Base-by-base conservation (phyloP, 2,888 invertebrate genomes). In the Megastigmus dorsalis region DNA sequence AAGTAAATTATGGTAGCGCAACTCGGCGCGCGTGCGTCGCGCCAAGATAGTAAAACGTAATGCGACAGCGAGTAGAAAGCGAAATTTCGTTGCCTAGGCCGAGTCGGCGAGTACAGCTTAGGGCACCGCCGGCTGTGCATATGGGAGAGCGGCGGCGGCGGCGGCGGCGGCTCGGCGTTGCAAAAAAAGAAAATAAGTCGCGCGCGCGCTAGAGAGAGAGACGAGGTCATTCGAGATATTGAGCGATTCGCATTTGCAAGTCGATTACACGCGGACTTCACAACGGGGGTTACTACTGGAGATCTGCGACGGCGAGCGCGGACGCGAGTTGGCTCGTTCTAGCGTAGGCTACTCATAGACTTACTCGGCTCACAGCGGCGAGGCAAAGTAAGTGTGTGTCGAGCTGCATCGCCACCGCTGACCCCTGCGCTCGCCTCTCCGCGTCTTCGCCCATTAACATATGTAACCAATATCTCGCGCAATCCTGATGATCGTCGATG, bases 401-500 rank as follows among this genome's bases (percentile, higher is more conserved):
- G n/a, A n/a, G n/a, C n/a, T n/a, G n/a, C n/a, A n/a, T n/a, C n/a
- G n/a, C n/a, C 45, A 59, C 41, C n/a, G n/a, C 41, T 59, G 38
- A 26, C 41, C 59, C 38, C 30, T 28, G 7, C 20, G 20, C 26
- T 7, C 41, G 10, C 43, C 2, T 43, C 78, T 74, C 73, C 79
- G n/a, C n/a, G n/a, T n/a, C n/a, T 77, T 78, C 59, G 77, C 57
- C 74, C 79, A 82, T 83, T 82, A 78, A 79, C 83, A 82, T 82
- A 79, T 77, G 81, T 80, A 81, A 80, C 79, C 77, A 80, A 82
- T 81, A 81, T 78, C 78, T 80, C 79, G 78, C 80, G 81, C 80
- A 84, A 83, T 82, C 81, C 76, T n/a, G n/a, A n/a, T n/a, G n/a
- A n/a, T n/a, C n/a, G n/a, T 73, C 77, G 80, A 83, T 84, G 85